Base-by-base conservation (phyloP, 2,797 vertebrate species). In the Malurus leucopterus region DNA sequence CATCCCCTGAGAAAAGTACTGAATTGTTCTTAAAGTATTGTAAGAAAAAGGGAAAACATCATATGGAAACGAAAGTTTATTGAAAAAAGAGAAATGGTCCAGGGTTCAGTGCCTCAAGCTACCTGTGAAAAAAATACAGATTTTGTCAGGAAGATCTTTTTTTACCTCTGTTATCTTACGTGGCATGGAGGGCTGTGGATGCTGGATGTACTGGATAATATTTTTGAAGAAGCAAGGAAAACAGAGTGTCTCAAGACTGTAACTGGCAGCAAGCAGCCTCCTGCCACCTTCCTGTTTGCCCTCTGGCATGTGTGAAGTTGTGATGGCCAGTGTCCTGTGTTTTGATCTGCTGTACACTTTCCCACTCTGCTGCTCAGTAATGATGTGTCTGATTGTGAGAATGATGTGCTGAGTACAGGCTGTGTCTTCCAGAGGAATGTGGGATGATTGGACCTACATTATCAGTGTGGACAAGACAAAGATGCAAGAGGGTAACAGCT, bases 111-210 rank as follows among this genome's bases (percentile, higher is more conserved):
- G 21, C 30, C 80, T 62, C 36, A 15, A 26, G 7, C 22, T 54
- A 36, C 15, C 30, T 43, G 50, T 51, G 57, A 64, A 67, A 76
- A 26, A 61, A 75, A 58, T 29, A 19, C 1, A 44, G 29, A 50
- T 17, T 7, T 62, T 11, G 2, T 4, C 20, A 30, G 13, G 22
- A 71, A 55, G 16, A 24, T 30, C 8, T 29, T 58, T 49, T 72
- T 72, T 69, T 55, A 15, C n/a, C 15, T 78, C 15, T 71, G 11
- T 76, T 57, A 17, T 43, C 32, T 63, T 62, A 24, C 4, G 0
- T 41, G 32, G 13, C 14, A 11, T 0, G 0, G 18, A 24, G 58
- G 50, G 9, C 26, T 63, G 13, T 9, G 9, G 24, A 19, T 64
- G 8, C 11, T 32, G 73, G 36, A 17, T 51, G 26, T 8, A 2